These are phyloP conservation scores for Anoplolepis gracilipes DNA, from an alignment of 1,140 invertebrate genomes.

Conservation along the genomic window DNA sequence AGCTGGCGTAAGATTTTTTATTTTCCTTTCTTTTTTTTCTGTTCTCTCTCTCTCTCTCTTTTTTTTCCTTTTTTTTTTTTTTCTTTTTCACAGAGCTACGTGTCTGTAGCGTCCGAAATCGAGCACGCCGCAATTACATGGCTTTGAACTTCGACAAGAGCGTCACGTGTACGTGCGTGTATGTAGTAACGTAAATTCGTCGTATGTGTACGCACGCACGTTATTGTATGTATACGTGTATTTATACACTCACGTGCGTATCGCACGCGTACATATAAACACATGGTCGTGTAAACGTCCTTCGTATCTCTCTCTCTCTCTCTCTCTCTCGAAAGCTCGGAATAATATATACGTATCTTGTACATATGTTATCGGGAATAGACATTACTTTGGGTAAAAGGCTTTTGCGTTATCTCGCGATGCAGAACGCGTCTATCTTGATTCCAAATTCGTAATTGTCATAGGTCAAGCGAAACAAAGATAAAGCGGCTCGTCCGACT, in stretches of 20 bases:
- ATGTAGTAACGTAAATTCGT: neutral
- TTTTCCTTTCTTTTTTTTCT: neutral
- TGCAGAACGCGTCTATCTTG: constrained; percentile 75
- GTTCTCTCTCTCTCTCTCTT: neutral
- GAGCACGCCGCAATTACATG: constrained; percentile 13
- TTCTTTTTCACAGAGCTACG: neutral
- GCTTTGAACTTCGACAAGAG: neutral
- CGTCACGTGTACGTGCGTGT: neutral
- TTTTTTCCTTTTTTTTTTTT: too few species aligned
- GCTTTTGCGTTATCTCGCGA: constrained; percentile 72
- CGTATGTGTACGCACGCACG: neutral
- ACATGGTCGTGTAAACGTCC: neutral
- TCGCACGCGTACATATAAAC: neutral
- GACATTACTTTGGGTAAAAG: constrained; percentile 69
- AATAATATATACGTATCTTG: constrained; percentile 30
- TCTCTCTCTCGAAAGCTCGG: neutral
- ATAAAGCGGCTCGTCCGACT: constrained; percentile 63
- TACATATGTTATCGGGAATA: constrained; percentile 58
- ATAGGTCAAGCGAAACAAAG: constrained; percentile 83
- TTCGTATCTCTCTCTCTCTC: neutral
- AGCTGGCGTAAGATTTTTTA: constrained; percentile 16
- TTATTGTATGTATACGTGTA: neutral
- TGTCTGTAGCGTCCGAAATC: constrained; percentile 7
- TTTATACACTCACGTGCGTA: neutral
- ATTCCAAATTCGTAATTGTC: constrained; percentile 79